These are phyloP conservation scores for Mobula birostris DNA, from an alignment of 2,113 vertebrate genomes.

Conservation along the genomic window DNA sequence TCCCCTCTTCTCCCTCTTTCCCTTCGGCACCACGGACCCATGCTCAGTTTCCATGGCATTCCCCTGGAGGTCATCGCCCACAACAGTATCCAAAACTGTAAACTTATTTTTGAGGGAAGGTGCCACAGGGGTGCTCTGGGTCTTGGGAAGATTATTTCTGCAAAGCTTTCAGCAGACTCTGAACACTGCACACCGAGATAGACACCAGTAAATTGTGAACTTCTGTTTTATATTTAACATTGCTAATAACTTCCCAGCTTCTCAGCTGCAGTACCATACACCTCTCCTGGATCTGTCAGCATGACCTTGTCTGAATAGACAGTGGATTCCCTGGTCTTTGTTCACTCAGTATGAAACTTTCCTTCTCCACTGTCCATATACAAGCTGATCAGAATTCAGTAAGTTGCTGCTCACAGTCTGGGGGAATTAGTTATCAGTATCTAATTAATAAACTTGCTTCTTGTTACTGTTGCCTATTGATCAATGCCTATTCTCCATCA, in stretches of 20 bases:
- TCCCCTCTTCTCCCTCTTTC: no score
- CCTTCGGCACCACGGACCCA: no score
- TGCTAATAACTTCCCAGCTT: not conserved
- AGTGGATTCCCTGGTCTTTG: not conserved
- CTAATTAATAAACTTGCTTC: conserved; percentile 23
- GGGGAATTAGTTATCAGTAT: not conserved
- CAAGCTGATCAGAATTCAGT: not conserved
- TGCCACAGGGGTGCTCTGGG: no score
- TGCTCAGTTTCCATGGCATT: no score
- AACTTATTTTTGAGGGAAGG: no score
- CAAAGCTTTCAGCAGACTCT: not conserved
- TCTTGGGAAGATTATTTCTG: not conserved
- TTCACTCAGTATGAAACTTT: not conserved
- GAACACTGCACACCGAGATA: not conserved
- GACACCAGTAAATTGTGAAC: not conserved
- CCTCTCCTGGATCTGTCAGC: not conserved
- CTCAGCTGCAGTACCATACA: not conserved
- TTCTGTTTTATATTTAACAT: not conserved
- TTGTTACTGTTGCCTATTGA: not conserved
- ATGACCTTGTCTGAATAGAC: not conserved
- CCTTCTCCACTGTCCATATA: not conserved
- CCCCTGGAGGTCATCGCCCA: no score
- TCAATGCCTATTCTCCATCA: conserved; percentile 10
- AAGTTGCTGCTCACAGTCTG: not conserved
- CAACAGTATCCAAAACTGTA: no score